A percentile compares a stretch with the other conserved stretches of the same genome.
phyloP scores from a whole-genome alignment of 2,888 invertebrate genomes.

The Globia sparganii region DNA sequence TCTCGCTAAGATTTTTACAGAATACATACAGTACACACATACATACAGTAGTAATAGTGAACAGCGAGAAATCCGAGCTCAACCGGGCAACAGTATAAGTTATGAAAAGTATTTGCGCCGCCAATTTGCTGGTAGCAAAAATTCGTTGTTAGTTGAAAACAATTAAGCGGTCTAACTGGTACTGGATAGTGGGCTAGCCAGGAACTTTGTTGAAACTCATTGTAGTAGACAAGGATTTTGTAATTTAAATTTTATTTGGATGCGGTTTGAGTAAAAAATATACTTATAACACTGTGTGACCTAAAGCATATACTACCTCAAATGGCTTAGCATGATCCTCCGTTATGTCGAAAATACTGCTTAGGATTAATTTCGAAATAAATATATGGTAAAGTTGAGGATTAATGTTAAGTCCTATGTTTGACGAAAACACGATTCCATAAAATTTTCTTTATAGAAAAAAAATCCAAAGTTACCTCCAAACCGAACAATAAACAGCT shows the following conservation, averaged over 20 bases:
- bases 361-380: too few species aligned
- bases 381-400: too few species aligned
- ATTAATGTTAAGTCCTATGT: too few species aligned
- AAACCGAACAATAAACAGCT: too few species aligned
- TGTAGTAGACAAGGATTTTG: constrained; percentile 54
- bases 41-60: constrained; percentile 9
- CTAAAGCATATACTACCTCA: too few species aligned
- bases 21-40: too few species aligned
- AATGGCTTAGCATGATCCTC: too few species aligned
- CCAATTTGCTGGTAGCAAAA: constrained; percentile 68
- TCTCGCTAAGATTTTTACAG: not conserved
- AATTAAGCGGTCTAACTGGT: constrained; percentile 76
- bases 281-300: too few species aligned
- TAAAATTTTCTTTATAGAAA: too few species aligned
- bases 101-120: constrained; percentile 59
- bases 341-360: too few species aligned
- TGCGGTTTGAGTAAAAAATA: not conserved
- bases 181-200: constrained; percentile 65
- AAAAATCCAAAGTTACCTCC: too few species aligned
- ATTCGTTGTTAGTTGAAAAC: constrained; percentile 73
- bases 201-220: constrained; percentile 71
- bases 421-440: too few species aligned
- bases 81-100: constrained; percentile 50
- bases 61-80: constrained; percentile 38
- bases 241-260: constrained; percentile 21